Evolutionary conservation across 2,888 invertebrate genomes (phyloP).

Genomic region (Machimus rusticus): DNA sequence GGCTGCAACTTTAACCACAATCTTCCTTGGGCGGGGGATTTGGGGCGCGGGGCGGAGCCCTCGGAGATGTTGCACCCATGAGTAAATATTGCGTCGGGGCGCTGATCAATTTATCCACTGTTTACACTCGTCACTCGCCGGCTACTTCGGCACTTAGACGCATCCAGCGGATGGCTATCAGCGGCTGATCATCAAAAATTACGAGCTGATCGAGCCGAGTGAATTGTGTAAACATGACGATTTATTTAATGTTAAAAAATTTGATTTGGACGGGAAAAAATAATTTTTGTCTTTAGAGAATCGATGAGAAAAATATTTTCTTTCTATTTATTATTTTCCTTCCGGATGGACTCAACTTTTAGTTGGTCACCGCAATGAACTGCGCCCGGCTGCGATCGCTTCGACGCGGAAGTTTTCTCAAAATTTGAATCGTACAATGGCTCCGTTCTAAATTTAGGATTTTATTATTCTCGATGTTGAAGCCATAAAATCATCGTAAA

Average conservation of each 20-base stretch:
- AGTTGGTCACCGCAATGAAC: no score
- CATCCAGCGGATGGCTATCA: neutral
- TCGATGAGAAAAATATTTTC: no score
- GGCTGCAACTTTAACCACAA: no score
- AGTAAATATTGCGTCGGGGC: neutral
- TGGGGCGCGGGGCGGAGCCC: no score
- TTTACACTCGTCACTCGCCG: conserved; percentile 8
- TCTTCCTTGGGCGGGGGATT: no score
- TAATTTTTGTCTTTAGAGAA: no score
- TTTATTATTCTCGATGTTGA: neutral
- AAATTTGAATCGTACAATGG: neutral
- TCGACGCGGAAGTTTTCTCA: neutral
- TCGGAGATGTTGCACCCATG: no score
- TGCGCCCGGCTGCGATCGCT: neutral
- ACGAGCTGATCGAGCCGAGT: neutral
- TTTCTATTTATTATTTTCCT: no score
- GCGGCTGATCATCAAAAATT: neutral
- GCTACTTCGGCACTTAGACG: neutral
- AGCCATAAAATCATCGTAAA: neutral
- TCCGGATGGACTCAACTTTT: no score
- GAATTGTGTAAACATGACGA: no score
- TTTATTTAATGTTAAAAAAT: no score
- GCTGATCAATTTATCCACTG: conserved; percentile 21
- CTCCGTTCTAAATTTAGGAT: neutral
- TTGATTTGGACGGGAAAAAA: no score